A percentile compares a stretch with the other conserved stretches of the same genome.
Evolutionary conservation across 2,888 invertebrate genomes (phyloP).

Genomic region (Sisyra nigra): DNA sequence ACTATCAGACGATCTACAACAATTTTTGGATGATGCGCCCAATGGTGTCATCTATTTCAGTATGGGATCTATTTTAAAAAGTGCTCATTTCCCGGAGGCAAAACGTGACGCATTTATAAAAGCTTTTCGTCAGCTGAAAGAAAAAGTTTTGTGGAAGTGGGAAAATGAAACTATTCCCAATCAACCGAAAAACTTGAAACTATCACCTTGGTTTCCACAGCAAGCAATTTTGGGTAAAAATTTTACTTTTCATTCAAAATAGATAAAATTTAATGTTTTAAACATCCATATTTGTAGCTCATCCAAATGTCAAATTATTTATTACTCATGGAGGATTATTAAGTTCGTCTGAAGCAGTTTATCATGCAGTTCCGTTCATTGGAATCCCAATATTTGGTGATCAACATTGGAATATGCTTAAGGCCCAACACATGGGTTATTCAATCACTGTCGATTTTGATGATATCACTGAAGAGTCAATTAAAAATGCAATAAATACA

Average conservation of each 20-base stretch:
- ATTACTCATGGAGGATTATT: conserved; percentile 42
- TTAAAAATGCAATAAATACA: conserved; percentile 24
- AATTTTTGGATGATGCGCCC: conserved; percentile 19
- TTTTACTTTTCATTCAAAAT: too few species aligned
- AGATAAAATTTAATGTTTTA: too few species aligned
- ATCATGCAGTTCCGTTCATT: conserved; percentile 30
- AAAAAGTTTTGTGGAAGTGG: conserved; percentile 33
- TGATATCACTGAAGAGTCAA: conserved; percentile 24
- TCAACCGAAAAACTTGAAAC: conserved; percentile 25
- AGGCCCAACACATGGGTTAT: conserved; percentile 26
- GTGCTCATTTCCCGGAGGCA: conserved; percentile 16
- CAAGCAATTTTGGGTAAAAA: conserved; percentile 21
- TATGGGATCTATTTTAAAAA: conserved; percentile 21
- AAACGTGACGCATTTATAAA: conserved; percentile 17
- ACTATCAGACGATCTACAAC: conserved; percentile 15
- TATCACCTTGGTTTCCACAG: conserved; percentile 23
- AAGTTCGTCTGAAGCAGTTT: conserved; percentile 35
- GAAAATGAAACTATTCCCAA: conserved; percentile 25
- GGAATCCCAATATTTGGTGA: conserved; percentile 35
- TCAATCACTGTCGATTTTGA: conserved; percentile 24
- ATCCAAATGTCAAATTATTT: conserved; percentile 35
- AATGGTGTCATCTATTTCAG: conserved; percentile 23
- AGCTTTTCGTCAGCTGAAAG: conserved; percentile 20
- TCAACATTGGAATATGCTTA: conserved; percentile 30
- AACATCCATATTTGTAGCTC: conserved; percentile 24